Evolutionary conservation across 2,113 vertebrate species (phyloP), one percentile per base, ranked within the genome.

Genomic region (Jaculus jaculus): DNA sequence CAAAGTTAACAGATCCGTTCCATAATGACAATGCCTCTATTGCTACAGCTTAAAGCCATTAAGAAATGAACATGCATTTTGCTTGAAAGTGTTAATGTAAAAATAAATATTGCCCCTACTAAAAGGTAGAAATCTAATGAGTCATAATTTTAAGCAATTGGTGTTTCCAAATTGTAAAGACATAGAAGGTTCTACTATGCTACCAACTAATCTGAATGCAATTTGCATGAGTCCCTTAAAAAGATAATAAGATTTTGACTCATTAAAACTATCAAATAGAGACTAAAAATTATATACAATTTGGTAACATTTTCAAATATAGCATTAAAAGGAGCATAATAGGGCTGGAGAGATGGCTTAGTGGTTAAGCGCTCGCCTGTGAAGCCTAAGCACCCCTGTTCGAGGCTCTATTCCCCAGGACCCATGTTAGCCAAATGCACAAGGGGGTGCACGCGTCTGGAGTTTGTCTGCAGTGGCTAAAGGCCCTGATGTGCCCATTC

Each of bases 231-330:
- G 73, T n/a, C 88, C 4, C 7, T 60, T 92, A 51, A 93, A 75
- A 89, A 82, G n/a, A 78, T 68, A 81, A 51, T 66, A 74, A 75
- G 2, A 83, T 34, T 93, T 90, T 39, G 90, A 88, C 83, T 42
- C 26, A 81, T 13, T 75, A 80, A 84, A 71, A 26, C 39, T 83
- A 69, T 15, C 78, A 95, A 90, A 77, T 73, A 69, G 63, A 92
- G 32, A 87, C 34, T 87, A 93, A 84, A 93, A 37, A 82, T 8
- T 65, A 79, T 90, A 89, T 32, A 91, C 51, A 86, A 69, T 71
- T 39, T 39, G 21, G 71, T 30, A 85, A 26, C 6, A 86, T 82
- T 84, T 96, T 95, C 68, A 90, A 95, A 93, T 77, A 87, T 80
- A 18, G 39, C 80, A 65, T 85, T 87, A 51, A 84, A 94, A 94